A percentile compares a stretch with the other conserved stretches of the same genome.
Evolutionary conservation across 2,113 vertebrate species (phyloP).

Genomic region (Cottus gobio): DNA sequence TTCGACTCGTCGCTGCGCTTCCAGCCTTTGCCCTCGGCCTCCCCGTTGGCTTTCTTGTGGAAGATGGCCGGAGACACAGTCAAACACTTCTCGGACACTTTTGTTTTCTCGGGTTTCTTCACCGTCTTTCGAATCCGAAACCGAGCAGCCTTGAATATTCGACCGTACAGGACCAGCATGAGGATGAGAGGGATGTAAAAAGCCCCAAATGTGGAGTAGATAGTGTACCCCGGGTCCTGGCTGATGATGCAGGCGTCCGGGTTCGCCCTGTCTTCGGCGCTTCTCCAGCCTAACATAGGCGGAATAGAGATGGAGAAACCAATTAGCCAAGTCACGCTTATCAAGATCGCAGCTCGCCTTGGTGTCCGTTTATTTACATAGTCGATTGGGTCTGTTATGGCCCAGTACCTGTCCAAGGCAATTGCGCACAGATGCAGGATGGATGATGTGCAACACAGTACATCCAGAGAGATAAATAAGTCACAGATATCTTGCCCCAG

Average conservation of each 20-base stretch:
- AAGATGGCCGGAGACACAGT: slow-evolving; percentile 81
- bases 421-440: slow-evolving; percentile 98
- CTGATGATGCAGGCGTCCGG: slow-evolving; percentile 96
- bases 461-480: slow-evolving; percentile 96
- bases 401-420: slow-evolving; percentile 98
- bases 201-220: slow-evolving; percentile 98
- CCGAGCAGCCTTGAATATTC: slow-evolving; percentile 94
- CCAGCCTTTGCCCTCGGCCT: slow-evolving; percentile 82
- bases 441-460: slow-evolving; percentile 98
- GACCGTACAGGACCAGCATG: slow-evolving; percentile 96
- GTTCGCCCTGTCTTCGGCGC: slow-evolving; percentile 92
- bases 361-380: slow-evolving; percentile 98
- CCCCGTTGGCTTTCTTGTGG: slow-evolving; percentile 86
- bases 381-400: slow-evolving; percentile 97
- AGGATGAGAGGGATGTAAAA: slow-evolving; percentile 97
- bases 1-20: slow-evolving; percentile 81
- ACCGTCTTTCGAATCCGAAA: slow-evolving; percentile 96
- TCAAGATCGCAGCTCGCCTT: slow-evolving; percentile 90
- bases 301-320: slow-evolving; percentile 98
- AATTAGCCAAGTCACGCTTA: slow-evolving; percentile 95
- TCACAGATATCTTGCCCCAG: slow-evolving; percentile 96
- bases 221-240: slow-evolving; percentile 96
- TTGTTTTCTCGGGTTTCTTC: slow-evolving; percentile 88
- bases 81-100: slow-evolving; percentile 81
- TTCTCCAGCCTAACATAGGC: slow-evolving; percentile 98